These are phyloP conservation scores for Anthophora plumipes DNA, from an alignment of 2,888 invertebrate genomes.

Conservation along the genomic window DNA sequence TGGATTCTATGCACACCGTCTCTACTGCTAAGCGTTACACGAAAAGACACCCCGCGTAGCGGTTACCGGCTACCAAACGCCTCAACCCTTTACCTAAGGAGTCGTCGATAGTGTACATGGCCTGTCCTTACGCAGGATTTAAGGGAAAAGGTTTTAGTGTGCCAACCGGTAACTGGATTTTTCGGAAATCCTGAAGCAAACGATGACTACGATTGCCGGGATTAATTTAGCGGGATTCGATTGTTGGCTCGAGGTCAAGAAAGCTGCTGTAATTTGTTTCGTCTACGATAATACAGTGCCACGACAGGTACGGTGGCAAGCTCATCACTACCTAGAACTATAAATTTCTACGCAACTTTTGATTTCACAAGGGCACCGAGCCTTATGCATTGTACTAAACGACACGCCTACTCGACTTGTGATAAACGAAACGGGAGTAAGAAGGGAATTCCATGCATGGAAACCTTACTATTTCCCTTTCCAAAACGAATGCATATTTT, in stretches of 20 bases:
- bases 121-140: conserved; percentile 28
- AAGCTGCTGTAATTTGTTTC: conserved; percentile 24
- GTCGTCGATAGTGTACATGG: neutral
- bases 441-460: neutral
- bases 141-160: conserved; percentile 44
- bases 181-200: conserved; percentile 14
- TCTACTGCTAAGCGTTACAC: conserved; percentile 1
- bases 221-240: conserved; percentile 61
- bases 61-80: conserved; percentile 38
- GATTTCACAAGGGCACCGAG: neutral
- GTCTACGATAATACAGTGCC: neutral
- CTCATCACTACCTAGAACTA: neutral
- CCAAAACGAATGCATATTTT: neutral
- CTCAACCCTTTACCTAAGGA: conserved; percentile 16
- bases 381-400: neutral
- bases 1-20: neutral
- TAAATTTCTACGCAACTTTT: conserved; percentile 37
- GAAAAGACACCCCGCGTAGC: conserved; percentile 28
- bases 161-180: conserved; percentile 50
- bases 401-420: conserved; percentile 6
- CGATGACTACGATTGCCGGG: conserved; percentile 5
- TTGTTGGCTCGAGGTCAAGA: conserved; percentile 41
- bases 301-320: conserved; percentile 18
- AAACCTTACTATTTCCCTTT: no score
- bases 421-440: neutral